Conservation (phyloP, 2,888 invertebrate species). For the Cryptocheilus praepositus region DNA sequence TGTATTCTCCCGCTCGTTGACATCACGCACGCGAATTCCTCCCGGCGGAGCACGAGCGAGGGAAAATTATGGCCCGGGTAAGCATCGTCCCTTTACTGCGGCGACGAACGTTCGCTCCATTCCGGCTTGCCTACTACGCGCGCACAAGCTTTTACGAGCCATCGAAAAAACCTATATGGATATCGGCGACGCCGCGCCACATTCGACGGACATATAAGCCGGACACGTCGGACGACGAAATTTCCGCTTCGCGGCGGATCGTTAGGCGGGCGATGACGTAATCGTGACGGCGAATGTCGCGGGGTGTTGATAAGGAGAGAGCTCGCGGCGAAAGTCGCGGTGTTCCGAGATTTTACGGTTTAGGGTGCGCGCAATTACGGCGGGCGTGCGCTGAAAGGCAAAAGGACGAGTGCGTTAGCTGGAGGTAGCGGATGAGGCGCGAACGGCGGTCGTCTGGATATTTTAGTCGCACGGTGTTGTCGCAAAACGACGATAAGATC, state of each 20-base stretch:
- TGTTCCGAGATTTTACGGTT: no score
- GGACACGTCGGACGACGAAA: constrained; percentile 20
- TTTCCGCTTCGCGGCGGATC: constrained; percentile 23
- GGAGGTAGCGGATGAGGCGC: no score
- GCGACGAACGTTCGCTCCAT: constrained; percentile 37
- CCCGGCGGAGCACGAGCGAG: background rate
- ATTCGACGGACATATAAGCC: constrained; percentile 4
- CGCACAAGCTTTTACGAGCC: constrained; percentile 33
- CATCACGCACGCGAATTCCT: no score
- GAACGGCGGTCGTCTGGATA: no score
- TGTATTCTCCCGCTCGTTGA: no score
- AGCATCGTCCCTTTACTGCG: constrained; percentile 40
- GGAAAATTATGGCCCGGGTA: constrained; percentile 28
- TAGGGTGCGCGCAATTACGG: no score
- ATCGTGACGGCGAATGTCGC: constrained; percentile 13
- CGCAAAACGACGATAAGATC: no score
- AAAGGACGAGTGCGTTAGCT: no score
- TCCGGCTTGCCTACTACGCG: constrained; percentile 20
- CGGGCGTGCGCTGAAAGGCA: no score
- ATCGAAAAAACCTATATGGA: constrained; percentile 17
- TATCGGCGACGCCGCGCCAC: constrained; percentile 12
- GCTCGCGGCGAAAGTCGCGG: no score
- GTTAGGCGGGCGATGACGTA: constrained; percentile 30
- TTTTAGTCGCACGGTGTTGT: no score
- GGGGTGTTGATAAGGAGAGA: no score